Evolutionary conservation across 2,113 vertebrate species (phyloP).

Genomic region (Nothocercus nigrocapillus): DNA sequence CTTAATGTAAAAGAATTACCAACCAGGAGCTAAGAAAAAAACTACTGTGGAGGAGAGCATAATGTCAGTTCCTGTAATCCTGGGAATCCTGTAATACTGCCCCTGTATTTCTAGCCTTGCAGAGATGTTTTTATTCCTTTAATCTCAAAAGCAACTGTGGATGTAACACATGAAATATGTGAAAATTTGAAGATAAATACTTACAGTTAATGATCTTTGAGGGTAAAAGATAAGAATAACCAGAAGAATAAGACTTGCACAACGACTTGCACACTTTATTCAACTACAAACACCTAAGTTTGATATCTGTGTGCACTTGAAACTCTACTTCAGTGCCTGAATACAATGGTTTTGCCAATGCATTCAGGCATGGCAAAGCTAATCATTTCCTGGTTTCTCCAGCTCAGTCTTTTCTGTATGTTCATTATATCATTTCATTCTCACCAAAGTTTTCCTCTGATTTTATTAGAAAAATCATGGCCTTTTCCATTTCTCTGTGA

Average conservation of each 20-base stretch:
- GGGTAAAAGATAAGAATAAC: not conserved
- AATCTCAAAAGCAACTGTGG: not conserved
- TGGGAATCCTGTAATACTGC: not conserved
- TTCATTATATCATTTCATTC: not conserved
- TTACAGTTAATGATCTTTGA: not conserved
- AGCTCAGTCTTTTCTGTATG: too few relatives aligned
- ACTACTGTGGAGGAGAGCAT: not conserved
- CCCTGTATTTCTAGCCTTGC: not conserved
- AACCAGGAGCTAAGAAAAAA: not conserved
- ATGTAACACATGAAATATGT: not conserved
- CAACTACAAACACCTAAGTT: not conserved
- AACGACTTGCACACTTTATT: not conserved
- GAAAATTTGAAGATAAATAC: not conserved
- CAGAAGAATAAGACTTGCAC: not conserved
- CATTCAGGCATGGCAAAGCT: too few relatives aligned
- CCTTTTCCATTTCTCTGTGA: not conserved
- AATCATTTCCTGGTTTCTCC: too few relatives aligned
- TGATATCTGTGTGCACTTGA: not conserved
- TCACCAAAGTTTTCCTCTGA: not conserved
- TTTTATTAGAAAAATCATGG: not conserved
- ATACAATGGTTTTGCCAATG: too few relatives aligned
- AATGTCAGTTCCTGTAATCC: not conserved
- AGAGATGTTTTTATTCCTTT: not conserved
- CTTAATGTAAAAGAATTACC: not conserved
- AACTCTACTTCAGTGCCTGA: not conserved